A percentile compares a stretch with the other conserved stretches of the same genome.
Evolutionary conservation across 2,888 invertebrate species (phyloP).

Genomic region (Beris morrisii): DNA sequence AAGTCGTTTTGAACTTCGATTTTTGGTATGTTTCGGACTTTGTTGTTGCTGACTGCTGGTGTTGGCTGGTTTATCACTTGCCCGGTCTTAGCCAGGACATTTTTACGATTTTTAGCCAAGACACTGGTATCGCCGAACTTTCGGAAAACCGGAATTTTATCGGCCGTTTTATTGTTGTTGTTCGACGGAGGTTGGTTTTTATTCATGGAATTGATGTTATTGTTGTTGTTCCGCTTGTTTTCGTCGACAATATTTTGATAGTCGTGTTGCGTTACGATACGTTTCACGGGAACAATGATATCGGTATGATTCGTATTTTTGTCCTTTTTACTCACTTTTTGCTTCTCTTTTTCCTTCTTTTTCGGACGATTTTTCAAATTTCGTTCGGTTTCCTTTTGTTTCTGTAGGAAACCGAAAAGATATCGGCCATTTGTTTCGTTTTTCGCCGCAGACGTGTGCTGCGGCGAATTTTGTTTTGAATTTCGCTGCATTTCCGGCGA

Average conservation of each 20-base stretch:
- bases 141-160: conserved; percentile 35
- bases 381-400: conserved; percentile 34
- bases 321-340: conserved; percentile 23
- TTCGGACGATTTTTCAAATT: conserved; percentile 39
- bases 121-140: conserved; percentile 42
- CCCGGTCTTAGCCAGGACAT: conserved; percentile 9
- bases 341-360: conserved; percentile 36
- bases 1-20: conserved; percentile 34
- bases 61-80: neutral
- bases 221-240: conserved; percentile 30
- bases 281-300: conserved; percentile 39
- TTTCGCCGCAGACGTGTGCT: conserved; percentile 3
- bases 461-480: neutral
- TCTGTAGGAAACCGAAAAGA: conserved; percentile 39
- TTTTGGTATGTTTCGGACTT: conserved; percentile 19
- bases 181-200: conserved; percentile 4
- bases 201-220: conserved; percentile 12
- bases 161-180: conserved; percentile 18
- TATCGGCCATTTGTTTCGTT: conserved; percentile 35
- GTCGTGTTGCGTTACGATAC: conserved; percentile 37
- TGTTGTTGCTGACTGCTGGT: neutral
- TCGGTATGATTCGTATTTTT: conserved; percentile 28
- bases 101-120: conserved; percentile 36
- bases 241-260: conserved; percentile 41
- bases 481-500: conserved; percentile 5